Base-by-base conservation (phyloP, 2,888 invertebrate species). In the Volucella zonaria region DNA sequence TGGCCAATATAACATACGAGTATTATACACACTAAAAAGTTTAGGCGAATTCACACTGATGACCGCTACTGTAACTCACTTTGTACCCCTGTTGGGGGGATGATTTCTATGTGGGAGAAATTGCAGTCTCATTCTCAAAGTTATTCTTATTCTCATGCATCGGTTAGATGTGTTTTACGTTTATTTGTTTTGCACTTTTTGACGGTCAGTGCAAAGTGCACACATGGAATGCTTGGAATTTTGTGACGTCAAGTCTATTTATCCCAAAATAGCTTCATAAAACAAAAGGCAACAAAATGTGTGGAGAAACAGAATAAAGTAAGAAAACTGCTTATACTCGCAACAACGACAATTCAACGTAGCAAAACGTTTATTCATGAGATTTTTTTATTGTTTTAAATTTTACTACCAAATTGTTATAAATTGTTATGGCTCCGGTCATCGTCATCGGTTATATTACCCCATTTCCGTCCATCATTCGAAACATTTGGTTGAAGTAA, bases 231-330 rank as follows among this genome's bases (percentile, higher is more conserved):
- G 51, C n/a, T 43, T 18, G 40, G 52, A 61, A 66, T 31, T 38
- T 31, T 15, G 54, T 68, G 76, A 68, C 76, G 76, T 68, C 18
- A 45, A 68, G 14, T n/a, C 45, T 9, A 9, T 45, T 15, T 56
- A 31, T 51, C 76, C 76, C 59, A 52, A 76, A 76, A 76, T 76
- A 76, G 67, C 14, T 11, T 31, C 31, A 51, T 59, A 67, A 66
- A 76, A 18, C 58, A 23, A 49, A 49, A 18, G 43, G 1, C 11
- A 42, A 6, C 8, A 59, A 15, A 14, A 15, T 59, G 14, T 42
- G 40, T 59, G 15, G 38, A 14, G n/a, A 59, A 38, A 59, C 15
- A 59, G 11, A 12, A 38, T 40, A 1, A 23, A 54, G 9, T 2
- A 6, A 54, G 15, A 38, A 54, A 56, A 56, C n/a, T 31, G 31